These are phyloP conservation scores for Psilopsiagon aymara DNA, from an alignment of 2,113 vertebrate genomes.

Conservation along the genomic window DNA sequence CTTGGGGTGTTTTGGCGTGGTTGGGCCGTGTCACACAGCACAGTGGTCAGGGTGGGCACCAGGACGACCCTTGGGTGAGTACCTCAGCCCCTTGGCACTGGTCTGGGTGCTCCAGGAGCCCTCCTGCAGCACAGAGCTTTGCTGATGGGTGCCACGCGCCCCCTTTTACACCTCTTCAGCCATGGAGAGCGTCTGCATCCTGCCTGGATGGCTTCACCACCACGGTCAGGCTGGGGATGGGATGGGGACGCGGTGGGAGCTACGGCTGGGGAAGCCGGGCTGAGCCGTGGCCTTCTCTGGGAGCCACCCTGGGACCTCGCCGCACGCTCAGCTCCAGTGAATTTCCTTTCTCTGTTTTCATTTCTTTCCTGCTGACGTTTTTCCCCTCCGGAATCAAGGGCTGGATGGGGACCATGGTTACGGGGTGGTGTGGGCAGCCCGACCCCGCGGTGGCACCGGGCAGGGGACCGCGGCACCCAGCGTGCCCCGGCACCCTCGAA, in stretches of 20 bases:
- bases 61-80: background rate
- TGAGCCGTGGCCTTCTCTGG: constrained; percentile 7
- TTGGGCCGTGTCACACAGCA: background rate
- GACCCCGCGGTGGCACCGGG: background rate
- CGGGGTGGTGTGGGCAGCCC: background rate
- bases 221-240: accelerated
- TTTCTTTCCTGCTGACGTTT: constrained; percentile 62
- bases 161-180: background rate
- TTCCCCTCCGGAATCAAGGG: constrained; percentile 51
- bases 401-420: constrained; percentile 42
- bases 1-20: background rate
- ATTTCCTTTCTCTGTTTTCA: constrained; percentile 69
- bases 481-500: background rate
- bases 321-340: background rate
- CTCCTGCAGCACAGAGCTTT: background rate
- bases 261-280: background rate
- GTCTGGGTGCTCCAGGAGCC: background rate
- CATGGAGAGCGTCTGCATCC: background rate
- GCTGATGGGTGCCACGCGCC: background rate
- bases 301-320: constrained; percentile 22
- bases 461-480: background rate
- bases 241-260: background rate
- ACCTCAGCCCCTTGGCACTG: background rate
- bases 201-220: background rate
- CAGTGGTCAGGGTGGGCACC: background rate